Evolutionary conservation across 2,113 vertebrate species (phyloP).

Genomic region (Scatophagus argus): DNA sequence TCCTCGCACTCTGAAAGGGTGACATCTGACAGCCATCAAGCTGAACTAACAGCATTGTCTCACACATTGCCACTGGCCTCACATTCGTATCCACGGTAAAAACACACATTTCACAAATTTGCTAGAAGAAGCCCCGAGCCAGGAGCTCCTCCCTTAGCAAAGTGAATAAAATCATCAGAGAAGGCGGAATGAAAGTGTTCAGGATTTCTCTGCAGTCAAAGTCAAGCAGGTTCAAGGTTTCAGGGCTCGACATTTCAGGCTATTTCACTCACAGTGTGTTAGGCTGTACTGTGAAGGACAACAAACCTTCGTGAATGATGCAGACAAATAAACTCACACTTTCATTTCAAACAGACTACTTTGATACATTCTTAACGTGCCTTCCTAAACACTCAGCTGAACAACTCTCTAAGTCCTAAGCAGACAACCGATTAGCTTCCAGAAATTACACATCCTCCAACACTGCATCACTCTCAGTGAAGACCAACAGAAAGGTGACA

Average conservation of each 20-base stretch:
- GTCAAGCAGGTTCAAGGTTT: conserved; percentile 26
- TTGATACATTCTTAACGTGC: conserved; percentile 30
- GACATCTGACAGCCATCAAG: conserved; percentile 57
- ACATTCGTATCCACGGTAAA: conserved; percentile 33
- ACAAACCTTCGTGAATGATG: conserved; percentile 3
- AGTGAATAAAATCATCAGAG: conserved; percentile 29
- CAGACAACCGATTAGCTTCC: background rate
- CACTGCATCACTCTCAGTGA: background rate
- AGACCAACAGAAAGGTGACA: background rate
- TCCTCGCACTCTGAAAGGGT: conserved; percentile 26
- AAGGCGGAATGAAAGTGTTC: conserved; percentile 22
- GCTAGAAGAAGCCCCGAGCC: conserved; percentile 25
- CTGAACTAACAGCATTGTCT: conserved; percentile 43
- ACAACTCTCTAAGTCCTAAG: conserved; percentile 9
- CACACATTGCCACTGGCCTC: conserved; percentile 36
- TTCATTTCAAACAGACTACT: conserved; percentile 12
- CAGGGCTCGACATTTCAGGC: background rate
- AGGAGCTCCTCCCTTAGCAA: conserved; percentile 39
- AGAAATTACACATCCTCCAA: background rate
- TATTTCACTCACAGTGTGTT: background rate
- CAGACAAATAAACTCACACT: background rate
- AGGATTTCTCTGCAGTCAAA: conserved; percentile 10
- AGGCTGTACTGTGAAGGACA: background rate
- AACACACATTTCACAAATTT: conserved; percentile 48
- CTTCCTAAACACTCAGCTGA: conserved; percentile 3